Conservation (phyloP, 2,888 invertebrate species). For the Callimorpha dominula region DNA sequence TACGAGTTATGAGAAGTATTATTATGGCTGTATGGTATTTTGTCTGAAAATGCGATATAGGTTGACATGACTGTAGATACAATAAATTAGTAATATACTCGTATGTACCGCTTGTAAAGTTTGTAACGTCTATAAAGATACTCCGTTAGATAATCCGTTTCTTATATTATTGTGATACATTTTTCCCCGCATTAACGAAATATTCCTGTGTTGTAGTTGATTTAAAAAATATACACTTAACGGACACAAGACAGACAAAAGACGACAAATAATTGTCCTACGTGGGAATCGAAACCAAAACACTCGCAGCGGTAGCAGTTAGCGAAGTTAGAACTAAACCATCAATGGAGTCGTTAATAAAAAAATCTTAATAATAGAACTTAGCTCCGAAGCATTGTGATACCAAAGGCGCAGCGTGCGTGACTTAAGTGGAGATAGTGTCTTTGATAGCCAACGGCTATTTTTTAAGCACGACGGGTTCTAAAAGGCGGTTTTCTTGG, state of each 20-base stretch:
- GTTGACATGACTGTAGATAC: neutral
- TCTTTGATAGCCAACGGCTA: conserved; percentile 61
- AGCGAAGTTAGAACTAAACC: too few relatives aligned
- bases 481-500: conserved; percentile 41
- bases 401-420: conserved; percentile 61
- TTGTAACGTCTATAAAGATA: too few relatives aligned
- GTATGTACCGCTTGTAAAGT: too few relatives aligned
- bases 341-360: neutral
- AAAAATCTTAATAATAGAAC: conserved; percentile 23
- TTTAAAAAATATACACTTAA: too few relatives aligned
- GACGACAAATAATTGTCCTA: too few relatives aligned
- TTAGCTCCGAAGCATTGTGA: conserved; percentile 54
- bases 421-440: conserved; percentile 65
- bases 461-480: conserved; percentile 60
- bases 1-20: neutral
- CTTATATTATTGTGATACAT: too few relatives aligned
- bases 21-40: neutral
- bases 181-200: too few relatives aligned
- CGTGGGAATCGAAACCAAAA: too few relatives aligned
- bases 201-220: too few relatives aligned
- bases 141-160: too few relatives aligned
- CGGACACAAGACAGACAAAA: too few relatives aligned
- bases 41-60: neutral
- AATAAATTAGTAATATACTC: neutral
- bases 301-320: too few relatives aligned